phyloP scores from a whole-genome alignment of 2,888 invertebrate species.

The Drosophila mayaguana region DNA sequence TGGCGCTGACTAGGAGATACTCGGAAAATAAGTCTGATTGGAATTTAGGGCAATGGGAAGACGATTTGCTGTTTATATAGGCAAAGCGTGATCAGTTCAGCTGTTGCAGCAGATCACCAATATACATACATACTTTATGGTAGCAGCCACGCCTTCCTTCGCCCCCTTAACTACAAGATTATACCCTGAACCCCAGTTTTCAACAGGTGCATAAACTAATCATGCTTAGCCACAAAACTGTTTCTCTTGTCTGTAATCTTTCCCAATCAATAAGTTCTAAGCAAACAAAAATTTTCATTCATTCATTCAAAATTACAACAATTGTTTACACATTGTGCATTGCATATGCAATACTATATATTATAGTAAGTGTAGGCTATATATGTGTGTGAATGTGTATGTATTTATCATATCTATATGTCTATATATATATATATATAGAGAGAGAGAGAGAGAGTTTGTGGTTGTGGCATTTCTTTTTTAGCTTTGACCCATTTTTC shows the following conservation, averaged over 20 bases:
- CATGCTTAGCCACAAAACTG: too few species aligned
- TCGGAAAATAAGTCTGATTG: background rate
- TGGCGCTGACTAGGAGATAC: background rate
- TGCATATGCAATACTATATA: conserved; percentile 8
- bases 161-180: background rate
- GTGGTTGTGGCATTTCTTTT: conserved; percentile 46
- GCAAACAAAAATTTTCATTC: conserved; percentile 4
- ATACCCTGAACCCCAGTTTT: background rate
- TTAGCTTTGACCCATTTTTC: conserved; percentile 61
- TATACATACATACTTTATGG: background rate
- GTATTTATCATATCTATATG: background rate
- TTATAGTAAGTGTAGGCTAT: background rate
- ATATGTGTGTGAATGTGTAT: background rate
- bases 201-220: background rate
- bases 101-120: background rate
- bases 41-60: background rate
- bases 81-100: background rate
- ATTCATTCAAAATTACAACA: conserved; percentile 4
- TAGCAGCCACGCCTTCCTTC: background rate
- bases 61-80: background rate
- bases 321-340: conserved; percentile 1
- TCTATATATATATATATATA: background rate
- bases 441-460: conserved; percentile 7
- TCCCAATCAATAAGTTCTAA: conserved; percentile 4
- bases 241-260: background rate